Conservation (phyloP, 2,113 vertebrate species). For the Amphiprion percula region DNA sequence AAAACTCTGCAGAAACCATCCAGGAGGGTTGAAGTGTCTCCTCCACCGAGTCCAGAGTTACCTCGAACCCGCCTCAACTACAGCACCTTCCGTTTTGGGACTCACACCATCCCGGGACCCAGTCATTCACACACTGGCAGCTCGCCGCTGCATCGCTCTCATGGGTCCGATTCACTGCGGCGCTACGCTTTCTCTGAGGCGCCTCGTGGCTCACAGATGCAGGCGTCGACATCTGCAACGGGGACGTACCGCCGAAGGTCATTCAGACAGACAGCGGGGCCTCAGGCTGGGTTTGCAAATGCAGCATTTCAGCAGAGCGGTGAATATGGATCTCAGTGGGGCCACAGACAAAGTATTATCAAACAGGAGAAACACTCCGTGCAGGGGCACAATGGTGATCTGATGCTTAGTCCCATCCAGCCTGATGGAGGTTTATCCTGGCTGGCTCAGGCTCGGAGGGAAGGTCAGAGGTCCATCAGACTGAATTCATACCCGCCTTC, state of each 20-base stretch:
- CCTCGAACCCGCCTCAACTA: constrained; percentile 5
- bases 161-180: not conserved
- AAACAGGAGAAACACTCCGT: not conserved
- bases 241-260: not conserved
- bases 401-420: not conserved
- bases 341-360: not conserved
- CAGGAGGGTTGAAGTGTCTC: constrained; percentile 67
- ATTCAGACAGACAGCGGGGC: not conserved
- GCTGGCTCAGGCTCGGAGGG: constrained; percentile 23
- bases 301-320: not conserved
- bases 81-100: constrained; percentile 6
- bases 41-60: constrained; percentile 20
- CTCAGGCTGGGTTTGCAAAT: not conserved
- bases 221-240: not conserved
- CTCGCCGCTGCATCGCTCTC: not conserved
- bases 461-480: not conserved
- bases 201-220: not conserved
- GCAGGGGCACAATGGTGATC: not conserved
- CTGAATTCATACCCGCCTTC: constrained; percentile 58
- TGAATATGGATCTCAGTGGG: not conserved
- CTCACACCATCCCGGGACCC: constrained; percentile 42
- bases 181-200: constrained; percentile 61
- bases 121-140: not conserved
- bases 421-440: constrained; percentile 11
- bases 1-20: constrained; percentile 19